phyloP scores from a whole-genome alignment of 1,140 invertebrate genomes.

The Diuraphis noxia region DNA sequence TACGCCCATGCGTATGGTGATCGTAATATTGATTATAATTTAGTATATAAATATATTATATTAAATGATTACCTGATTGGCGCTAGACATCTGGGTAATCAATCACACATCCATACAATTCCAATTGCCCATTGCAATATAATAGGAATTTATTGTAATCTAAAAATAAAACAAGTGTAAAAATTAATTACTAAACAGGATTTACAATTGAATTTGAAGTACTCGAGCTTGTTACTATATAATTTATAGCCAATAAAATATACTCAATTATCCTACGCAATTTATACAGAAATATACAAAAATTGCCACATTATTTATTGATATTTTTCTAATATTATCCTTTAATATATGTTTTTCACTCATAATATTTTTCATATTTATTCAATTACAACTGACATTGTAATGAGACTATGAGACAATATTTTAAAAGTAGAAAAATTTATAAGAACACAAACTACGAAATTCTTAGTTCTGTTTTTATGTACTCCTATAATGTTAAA shows the following conservation, averaged over 20 bases:
- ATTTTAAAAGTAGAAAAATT: not conserved
- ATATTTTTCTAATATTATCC: slow-evolving; percentile 3
- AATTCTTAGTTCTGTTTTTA: not conserved
- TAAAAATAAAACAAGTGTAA: slow-evolving; percentile 31
- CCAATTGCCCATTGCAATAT: slow-evolving; percentile 25
- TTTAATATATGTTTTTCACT: not conserved
- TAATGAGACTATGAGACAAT: not conserved
- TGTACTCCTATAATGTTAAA: not conserved
- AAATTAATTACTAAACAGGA: slow-evolving; percentile 35
- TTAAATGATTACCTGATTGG: slow-evolving; percentile 47
- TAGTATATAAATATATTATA: slow-evolving; percentile 38
- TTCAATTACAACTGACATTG: not conserved
- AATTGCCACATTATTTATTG: slow-evolving; percentile 12
- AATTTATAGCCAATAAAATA: slow-evolving; percentile 33
- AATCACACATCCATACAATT: slow-evolving; percentile 29
- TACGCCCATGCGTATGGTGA: slow-evolving; percentile 47
- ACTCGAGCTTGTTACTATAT: not conserved
- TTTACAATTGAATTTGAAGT: not conserved
- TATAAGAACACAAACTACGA: not conserved
- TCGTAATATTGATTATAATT: slow-evolving; percentile 47
- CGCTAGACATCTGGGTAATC: slow-evolving; percentile 46
- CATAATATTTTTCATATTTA: not conserved
- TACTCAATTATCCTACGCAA: not conserved
- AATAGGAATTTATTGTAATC: slow-evolving; percentile 39
- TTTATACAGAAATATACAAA: not conserved